phyloP scores from a whole-genome alignment of 2,888 invertebrate genomes.

The Ecliptopera silaceata region DNA sequence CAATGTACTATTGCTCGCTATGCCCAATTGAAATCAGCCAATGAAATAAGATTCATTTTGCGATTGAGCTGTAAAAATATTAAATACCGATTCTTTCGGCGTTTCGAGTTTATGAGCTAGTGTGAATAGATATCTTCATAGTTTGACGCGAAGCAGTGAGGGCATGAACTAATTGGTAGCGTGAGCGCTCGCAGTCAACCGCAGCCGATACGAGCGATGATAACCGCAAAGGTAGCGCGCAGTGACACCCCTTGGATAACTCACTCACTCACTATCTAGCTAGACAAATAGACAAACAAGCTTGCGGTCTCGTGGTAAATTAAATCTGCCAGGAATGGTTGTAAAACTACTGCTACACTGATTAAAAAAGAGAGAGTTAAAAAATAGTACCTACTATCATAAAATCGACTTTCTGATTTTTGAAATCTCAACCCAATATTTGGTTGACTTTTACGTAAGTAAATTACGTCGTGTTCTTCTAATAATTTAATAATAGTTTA shows the following conservation, averaged over 20 bases:
- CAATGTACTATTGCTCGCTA: neutral
- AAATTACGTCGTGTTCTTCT: neutral
- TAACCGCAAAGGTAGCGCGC: slow-evolving; percentile 52
- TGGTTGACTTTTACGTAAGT: too few species aligned
- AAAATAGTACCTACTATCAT: too few species aligned
- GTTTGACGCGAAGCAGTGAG: slow-evolving; percentile 40
- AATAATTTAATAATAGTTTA: neutral
- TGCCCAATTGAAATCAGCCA: too few species aligned
- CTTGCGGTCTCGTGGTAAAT: slow-evolving; percentile 27
- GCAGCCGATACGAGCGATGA: slow-evolving; percentile 48
- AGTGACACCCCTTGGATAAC: slow-evolving; percentile 68
- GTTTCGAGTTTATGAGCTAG: neutral
- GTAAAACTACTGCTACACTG: neutral
- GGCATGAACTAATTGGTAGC: slow-evolving; percentile 80
- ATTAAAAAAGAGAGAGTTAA: neutral
- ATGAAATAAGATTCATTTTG: too few species aligned
- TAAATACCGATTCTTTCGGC: neutral
- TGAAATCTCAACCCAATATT: too few species aligned
- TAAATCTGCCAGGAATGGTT: slow-evolving; percentile 3
- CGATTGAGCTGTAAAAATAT: neutral
- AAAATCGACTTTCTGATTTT: too few species aligned
- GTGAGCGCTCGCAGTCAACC: slow-evolving; percentile 87
- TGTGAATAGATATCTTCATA: slow-evolving; percentile 2
- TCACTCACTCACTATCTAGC: slow-evolving; percentile 55
- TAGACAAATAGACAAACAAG: slow-evolving; percentile 28